Conservation (phyloP, 2,113 vertebrate species). For the Jaculus jaculus region DNA sequence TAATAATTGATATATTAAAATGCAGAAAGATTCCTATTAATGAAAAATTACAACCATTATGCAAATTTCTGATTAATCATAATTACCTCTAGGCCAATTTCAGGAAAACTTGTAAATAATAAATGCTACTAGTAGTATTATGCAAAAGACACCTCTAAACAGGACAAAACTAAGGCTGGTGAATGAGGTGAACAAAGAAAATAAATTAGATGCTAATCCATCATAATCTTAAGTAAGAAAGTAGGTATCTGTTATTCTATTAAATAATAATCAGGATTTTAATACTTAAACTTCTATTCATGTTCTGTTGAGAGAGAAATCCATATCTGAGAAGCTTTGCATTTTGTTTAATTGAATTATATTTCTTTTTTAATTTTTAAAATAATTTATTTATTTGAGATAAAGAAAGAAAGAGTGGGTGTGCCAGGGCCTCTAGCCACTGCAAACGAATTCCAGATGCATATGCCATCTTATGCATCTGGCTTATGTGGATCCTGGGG, state of each 20-base stretch:
- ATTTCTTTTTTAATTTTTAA: not conserved
- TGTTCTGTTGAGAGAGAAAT: constrained; percentile 10
- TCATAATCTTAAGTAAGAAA: constrained; percentile 32
- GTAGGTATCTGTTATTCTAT: constrained; percentile 14
- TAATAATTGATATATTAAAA: constrained; percentile 52
- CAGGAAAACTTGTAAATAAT: constrained; percentile 40
- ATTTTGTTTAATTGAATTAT: not conserved
- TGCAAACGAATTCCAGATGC: too few relatives aligned
- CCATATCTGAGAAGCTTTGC: not conserved
- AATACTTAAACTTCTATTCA: constrained; percentile 29
- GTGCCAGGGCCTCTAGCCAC: too few relatives aligned
- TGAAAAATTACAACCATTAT: constrained; percentile 34
- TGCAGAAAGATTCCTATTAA: constrained; percentile 35
- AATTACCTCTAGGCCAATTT: constrained; percentile 48
- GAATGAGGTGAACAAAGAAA: constrained; percentile 19
- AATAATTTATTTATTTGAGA: too few relatives aligned
- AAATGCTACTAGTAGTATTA: not conserved
- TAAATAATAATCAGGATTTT: not conserved
- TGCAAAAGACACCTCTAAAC: not conserved
- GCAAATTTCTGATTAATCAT: constrained; percentile 54
- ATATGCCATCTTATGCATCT: too few relatives aligned
- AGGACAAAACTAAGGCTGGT: not conserved
- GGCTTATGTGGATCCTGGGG: too few relatives aligned
- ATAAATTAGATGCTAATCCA: not conserved
- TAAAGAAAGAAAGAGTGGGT: too few relatives aligned